Conservation (phyloP, 2,797 vertebrate species). For the Pipistrellus kuhlii region DNA sequence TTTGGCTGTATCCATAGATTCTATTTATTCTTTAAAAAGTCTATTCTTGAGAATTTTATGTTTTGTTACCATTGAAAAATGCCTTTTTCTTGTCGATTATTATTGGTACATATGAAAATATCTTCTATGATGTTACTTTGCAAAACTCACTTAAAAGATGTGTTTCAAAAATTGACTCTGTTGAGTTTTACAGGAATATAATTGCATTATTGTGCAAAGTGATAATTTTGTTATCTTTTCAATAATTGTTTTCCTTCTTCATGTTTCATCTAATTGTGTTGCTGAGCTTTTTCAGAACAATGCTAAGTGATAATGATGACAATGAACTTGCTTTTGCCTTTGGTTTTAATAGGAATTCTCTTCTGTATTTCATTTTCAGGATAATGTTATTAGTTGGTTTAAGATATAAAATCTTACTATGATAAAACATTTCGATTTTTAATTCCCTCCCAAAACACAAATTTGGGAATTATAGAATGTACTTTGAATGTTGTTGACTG, state of each 20-base stretch:
- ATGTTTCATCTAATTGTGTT: background rate
- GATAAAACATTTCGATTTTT: background rate
- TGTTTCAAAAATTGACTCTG: conserved; percentile 11
- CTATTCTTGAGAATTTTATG: background rate
- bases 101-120: background rate
- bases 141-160: background rate
- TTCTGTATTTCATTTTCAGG: background rate
- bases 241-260: background rate
- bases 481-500: background rate
- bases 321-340: background rate
- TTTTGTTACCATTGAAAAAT: background rate
- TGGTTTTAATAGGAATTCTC: conserved; percentile 29
- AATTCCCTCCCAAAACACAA: background rate
- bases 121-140: conserved; percentile 11
- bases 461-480: background rate
- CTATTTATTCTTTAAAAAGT: background rate
- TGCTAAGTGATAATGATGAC: background rate
- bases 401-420: background rate
- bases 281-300: conserved; percentile 10
- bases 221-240: conserved; percentile 9
- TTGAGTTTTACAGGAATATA: background rate
- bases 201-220: background rate
- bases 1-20: background rate
- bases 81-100: background rate
- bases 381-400: background rate